Evolutionary conservation across 2,113 vertebrate genomes (phyloP).

Genomic region (Rutilus rutilus): DNA sequence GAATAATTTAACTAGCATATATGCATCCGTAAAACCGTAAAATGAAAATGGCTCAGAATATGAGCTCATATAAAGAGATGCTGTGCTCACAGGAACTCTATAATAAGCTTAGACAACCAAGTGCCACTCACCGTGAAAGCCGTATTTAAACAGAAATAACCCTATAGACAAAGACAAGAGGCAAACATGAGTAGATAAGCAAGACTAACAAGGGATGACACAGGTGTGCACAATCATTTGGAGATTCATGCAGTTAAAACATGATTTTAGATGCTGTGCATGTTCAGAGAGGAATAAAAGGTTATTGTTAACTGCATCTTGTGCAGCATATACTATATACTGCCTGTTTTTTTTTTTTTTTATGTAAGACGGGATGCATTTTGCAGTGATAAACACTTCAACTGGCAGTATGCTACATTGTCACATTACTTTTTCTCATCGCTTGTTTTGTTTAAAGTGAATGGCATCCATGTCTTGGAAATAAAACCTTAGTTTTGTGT

Average conservation of each 20-base stretch:
- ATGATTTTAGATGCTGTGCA: background rate
- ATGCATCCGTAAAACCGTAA: background rate
- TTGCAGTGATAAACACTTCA: no score
- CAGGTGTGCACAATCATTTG: background rate
- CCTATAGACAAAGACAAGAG: background rate
- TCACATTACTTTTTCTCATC: no score
- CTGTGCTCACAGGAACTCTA: background rate
- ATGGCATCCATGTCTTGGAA: no score
- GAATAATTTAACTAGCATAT: no score
- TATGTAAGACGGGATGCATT: no score
- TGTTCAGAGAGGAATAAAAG: background rate
- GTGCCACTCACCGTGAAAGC: background rate
- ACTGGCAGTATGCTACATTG: background rate
- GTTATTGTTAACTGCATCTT: background rate
- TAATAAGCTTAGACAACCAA: background rate
- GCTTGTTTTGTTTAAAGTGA: no score
- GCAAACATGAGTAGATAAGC: background rate
- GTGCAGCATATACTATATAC: background rate
- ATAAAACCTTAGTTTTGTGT: no score
- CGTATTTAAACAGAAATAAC: conserved; percentile 13
- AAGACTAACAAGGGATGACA: background rate
- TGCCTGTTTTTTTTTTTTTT: no score
- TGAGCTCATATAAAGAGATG: background rate
- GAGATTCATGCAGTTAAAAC: background rate
- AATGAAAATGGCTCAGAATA: background rate